A percentile compares a stretch with the other conserved stretches of the same genome.
phyloP scores from a whole-genome alignment of 2,888 invertebrate species.

The Napeogenes sylphis region DNA sequence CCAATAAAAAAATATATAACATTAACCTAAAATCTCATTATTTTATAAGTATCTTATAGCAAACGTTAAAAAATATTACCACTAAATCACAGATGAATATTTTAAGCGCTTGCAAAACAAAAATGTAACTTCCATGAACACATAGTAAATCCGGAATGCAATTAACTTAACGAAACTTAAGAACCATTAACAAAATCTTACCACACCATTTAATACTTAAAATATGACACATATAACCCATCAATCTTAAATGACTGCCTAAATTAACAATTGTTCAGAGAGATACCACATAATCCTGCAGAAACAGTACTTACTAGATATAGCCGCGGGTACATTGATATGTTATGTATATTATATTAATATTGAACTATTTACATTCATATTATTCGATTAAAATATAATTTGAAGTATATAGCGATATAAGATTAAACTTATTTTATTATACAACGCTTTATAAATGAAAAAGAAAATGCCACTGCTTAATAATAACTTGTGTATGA shows the following conservation, averaged over 20 bases:
- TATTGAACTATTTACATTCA: too few species aligned
- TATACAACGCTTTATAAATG: too few species aligned
- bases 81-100: slow-evolving; percentile 37
- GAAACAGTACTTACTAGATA: background rate
- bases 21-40: slow-evolving; percentile 22
- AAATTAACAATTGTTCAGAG: background rate
- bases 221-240: slow-evolving; percentile 3
- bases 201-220: slow-evolving; percentile 3
- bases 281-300: background rate
- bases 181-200: background rate
- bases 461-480: too few species aligned
- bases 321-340: too few species aligned
- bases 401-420: too few species aligned
- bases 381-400: too few species aligned
- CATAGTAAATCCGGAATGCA: background rate
- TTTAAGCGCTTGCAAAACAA: background rate
- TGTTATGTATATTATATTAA: too few species aligned
- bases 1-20: too few species aligned
- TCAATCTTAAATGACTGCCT: background rate
- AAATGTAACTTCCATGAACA: slow-evolving; percentile 8
- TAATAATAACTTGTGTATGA: too few species aligned
- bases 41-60: slow-evolving; percentile 23
- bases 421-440: too few species aligned
- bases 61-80: slow-evolving; percentile 15
- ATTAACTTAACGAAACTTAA: background rate